Conservation (phyloP, 1,140 invertebrate species). For the Cyrtorhinus lividipennis region DNA sequence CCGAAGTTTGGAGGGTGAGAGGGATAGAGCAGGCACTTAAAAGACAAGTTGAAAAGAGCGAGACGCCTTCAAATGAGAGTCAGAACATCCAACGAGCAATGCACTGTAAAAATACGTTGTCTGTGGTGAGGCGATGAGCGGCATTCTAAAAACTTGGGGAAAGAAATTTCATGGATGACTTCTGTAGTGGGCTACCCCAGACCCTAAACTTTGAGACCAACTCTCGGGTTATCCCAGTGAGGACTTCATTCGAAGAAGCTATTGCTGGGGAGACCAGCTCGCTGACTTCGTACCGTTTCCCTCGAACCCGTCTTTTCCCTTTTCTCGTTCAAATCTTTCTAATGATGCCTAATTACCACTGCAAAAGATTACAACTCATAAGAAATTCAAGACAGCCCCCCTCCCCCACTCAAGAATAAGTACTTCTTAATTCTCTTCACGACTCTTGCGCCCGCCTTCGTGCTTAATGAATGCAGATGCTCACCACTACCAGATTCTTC, state of each 20-base stretch:
- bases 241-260: too few species aligned
- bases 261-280: too few species aligned
- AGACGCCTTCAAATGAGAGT: too few species aligned
- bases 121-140: background rate
- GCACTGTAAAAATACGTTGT: background rate
- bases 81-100: background rate
- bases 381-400: slow-evolving; percentile 16
- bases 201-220: background rate
- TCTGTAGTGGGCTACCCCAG: background rate
- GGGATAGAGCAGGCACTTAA: too few species aligned
- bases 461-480: slow-evolving; percentile 17
- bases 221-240: too few species aligned
- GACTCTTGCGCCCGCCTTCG: background rate
- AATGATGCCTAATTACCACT: slow-evolving; percentile 19
- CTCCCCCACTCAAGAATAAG: slow-evolving; percentile 10
- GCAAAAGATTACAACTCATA: slow-evolving; percentile 21
- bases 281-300: background rate
- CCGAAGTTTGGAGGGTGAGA: too few species aligned
- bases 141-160: background rate
- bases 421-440: slow-evolving; percentile 17
- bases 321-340: slow-evolving; percentile 13
- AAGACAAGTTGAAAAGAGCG: too few species aligned
- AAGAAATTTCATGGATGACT: background rate
- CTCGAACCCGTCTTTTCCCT: background rate
- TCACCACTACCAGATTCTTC: background rate